Evolutionary conservation across 1,140 invertebrate genomes (phyloP).

Genomic region (Bombus difficillimus): DNA sequence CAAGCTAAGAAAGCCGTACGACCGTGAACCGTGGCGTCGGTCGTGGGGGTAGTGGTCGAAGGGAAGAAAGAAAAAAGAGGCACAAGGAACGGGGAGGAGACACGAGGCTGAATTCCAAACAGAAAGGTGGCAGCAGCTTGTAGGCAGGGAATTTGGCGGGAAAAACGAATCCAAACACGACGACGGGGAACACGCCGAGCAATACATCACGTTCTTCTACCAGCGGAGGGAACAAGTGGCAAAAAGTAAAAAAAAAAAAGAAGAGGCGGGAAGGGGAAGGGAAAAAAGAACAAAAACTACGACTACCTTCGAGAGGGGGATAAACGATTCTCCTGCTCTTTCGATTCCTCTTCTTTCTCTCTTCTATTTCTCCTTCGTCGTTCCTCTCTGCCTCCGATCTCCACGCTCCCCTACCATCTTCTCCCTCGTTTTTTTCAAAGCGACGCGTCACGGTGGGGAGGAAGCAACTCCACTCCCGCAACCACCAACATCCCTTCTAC

Average conservation of each 20-base stretch:
- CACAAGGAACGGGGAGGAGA: background rate
- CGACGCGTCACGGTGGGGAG: conserved; percentile 36
- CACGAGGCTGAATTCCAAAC: conserved; percentile 46
- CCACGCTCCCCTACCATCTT: conserved; percentile 5
- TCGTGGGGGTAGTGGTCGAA: conserved; percentile 17
- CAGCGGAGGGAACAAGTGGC: conserved; percentile 61
- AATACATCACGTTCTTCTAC: conserved; percentile 79
- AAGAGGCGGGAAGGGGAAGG: background rate
- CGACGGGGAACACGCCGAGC: conserved; percentile 73
- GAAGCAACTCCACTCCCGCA: conserved; percentile 50
- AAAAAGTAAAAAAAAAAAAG: conserved; percentile 56
- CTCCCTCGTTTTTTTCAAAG: conserved; percentile 45
- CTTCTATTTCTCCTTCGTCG: conserved; percentile 46
- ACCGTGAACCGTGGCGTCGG: conserved; percentile 58
- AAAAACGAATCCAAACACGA: conserved; percentile 81
- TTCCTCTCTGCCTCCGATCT: conserved; percentile 44
- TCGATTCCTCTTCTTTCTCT: conserved; percentile 56
- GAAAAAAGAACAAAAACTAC: conserved; percentile 24
- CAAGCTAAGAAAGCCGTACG: conserved; percentile 71
- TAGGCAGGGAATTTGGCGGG: conserved; percentile 78
- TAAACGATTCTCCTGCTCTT: conserved; percentile 43
- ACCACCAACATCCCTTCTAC: conserved; percentile 50
- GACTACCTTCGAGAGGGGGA: conserved; percentile 38
- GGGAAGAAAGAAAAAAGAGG: conserved; percentile 15
- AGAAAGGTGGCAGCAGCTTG: conserved; percentile 70